A percentile compares a stretch with the other conserved stretches of the same genome.
Conservation (phyloP, 2,797 vertebrate species). For the Hippocampus kuda region DNA sequence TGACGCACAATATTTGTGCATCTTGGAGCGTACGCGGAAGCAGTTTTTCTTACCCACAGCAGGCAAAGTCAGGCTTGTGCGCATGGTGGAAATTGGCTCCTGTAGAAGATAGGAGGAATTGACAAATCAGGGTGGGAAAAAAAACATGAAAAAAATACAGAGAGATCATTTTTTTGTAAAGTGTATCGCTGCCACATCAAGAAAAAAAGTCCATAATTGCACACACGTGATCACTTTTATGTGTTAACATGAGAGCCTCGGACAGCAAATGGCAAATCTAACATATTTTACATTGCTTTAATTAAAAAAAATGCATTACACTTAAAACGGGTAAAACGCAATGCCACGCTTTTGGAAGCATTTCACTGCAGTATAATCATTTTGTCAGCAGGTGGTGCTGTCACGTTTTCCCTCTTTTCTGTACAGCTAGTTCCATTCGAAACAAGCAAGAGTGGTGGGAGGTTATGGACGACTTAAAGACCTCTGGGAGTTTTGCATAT, state of each 20-base stretch:
- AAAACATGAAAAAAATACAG: no score
- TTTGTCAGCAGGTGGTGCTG: background rate
- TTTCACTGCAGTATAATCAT: background rate
- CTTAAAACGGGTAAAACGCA: no score
- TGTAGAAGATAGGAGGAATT: slow-evolving; percentile 15
- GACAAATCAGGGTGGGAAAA: no score
- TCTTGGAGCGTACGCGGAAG: slow-evolving; percentile 56
- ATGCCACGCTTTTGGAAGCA: no score
- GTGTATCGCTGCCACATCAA: no score
- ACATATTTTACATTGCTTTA: no score
- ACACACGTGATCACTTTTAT: no score
- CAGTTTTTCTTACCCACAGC: slow-evolving; percentile 31
- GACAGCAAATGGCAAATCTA: no score
- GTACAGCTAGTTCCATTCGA: background rate
- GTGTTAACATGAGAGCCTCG: no score
- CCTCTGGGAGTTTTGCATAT: background rate
- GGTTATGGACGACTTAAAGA: background rate
- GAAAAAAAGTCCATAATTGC: no score
- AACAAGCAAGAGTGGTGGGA: background rate
- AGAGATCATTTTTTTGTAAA: no score
- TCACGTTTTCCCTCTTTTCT: background rate
- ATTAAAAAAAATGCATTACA: no score
- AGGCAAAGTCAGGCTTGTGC: slow-evolving; percentile 24
- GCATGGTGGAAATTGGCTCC: slow-evolving; percentile 21
- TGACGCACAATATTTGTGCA: slow-evolving; percentile 55